phyloP scores from a whole-genome alignment of 2,797 vertebrate genomes.

The Microcaecilia unicolor region DNA sequence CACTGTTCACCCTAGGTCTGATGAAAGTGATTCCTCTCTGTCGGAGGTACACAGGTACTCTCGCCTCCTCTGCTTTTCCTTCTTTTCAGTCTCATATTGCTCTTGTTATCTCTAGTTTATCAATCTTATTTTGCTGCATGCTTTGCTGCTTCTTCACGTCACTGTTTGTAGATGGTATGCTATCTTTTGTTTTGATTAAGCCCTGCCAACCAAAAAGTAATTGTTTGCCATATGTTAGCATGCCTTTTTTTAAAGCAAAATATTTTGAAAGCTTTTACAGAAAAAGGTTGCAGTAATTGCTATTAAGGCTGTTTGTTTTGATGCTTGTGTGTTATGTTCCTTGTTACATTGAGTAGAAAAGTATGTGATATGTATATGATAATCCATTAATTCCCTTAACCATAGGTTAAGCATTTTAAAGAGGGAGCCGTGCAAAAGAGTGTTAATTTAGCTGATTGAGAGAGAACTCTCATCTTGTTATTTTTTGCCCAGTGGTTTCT shows the following conservation, averaged over 20 bases:
- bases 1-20: slow-evolving; percentile 71
- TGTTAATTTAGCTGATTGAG: too few relatives aligned
- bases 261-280: too few relatives aligned
- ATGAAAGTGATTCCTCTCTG: slow-evolving; percentile 73
- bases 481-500: too few relatives aligned
- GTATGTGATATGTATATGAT: too few relatives aligned
- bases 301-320: background rate
- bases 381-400: too few relatives aligned
- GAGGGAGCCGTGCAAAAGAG: too few relatives aligned
- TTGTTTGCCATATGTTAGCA: slow-evolving; percentile 7
- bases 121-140: slow-evolving; percentile 45
- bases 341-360: background rate
- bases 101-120: too few relatives aligned
- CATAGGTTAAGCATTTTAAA: too few relatives aligned
- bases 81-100: slow-evolving; percentile 26
- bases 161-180: slow-evolving; percentile 2
- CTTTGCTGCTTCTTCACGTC: slow-evolving; percentile 3
- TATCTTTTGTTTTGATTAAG: slow-evolving; percentile 18
- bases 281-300: too few relatives aligned
- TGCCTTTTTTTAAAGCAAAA: slow-evolving; percentile 6
- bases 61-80: slow-evolving; percentile 45
- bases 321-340: background rate
- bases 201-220: background rate
- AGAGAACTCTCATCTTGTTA: too few relatives aligned
- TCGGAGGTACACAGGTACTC: slow-evolving; percentile 81